Evolutionary conservation across 2,888 invertebrate species (phyloP), one percentile per base, ranked within the genome.

Genomic region (Nomada goodeniana): DNA sequence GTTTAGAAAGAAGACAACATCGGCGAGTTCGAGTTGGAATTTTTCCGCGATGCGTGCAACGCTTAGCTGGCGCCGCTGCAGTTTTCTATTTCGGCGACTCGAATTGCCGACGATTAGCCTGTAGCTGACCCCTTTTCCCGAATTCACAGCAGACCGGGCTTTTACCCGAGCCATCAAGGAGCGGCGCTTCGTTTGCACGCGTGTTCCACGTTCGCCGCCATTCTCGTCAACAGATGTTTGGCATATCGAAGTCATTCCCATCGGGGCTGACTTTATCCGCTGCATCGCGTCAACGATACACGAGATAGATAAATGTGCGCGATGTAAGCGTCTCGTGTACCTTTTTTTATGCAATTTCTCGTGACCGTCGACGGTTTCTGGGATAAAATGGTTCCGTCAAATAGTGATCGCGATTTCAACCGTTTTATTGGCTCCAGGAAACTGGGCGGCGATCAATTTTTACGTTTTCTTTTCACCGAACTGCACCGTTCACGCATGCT

Each of bases 31-130:
- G 44, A 18, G 23, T 60, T 36, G 50, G 36, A 65, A 61, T 71
- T 71, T 82, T 72, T 68, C 20, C 68, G 11, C 15, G 61, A 23
- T 29, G 18, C 70, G 42, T 23, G 50, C 63, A 50, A 73, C 63
- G 63, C 50, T 61, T 55, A 63, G 50, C 42, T 44, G 13, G 42
- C 47, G 47, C 64, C 74, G 72, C 59, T 29, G 47, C 64, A 59
- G 61, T 52, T 71, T 77, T 80, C 64, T 73, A 76, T 76, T 80
- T 77, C 80, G 74, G 63, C 79, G 84, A 76, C 70, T 86, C 84
- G 73, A 70, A 84, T 79, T 83, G 69, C 26, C 77, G 29, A 23
- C 70, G 60, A 70, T 69, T 64, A 61, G 59, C 59, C 23, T 10
- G 60, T 47, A 47, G 57, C 60, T 53, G 50, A 53, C 44, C 47